Evolutionary conservation across 2,888 invertebrate genomes (phyloP).

Genomic region (Agriopis aurantiaria): DNA sequence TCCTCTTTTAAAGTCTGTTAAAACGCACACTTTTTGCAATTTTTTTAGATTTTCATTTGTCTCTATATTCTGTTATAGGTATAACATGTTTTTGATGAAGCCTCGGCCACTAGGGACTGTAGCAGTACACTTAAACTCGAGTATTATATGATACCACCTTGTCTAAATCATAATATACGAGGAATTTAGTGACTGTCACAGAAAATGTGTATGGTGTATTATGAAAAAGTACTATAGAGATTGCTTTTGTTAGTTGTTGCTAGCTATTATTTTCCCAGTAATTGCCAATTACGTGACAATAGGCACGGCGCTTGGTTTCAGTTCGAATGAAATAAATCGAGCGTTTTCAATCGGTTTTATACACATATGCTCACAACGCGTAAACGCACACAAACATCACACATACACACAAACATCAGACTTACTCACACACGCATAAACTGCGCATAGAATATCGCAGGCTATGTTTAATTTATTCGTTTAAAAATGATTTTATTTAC

Average conservation of each 20-base stretch:
- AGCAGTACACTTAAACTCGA: constrained; percentile 1
- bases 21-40: neutral
- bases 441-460: too few species aligned
- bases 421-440: too few species aligned
- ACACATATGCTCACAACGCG: neutral
- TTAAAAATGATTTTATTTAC: too few species aligned
- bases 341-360: constrained; percentile 9
- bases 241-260: constrained; percentile 10
- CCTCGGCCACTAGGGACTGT: constrained; percentile 12
- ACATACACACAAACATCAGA: too few species aligned
- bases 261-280: constrained; percentile 42
- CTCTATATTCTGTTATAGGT: neutral
- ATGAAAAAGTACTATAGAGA: neutral
- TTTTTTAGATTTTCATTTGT: neutral
- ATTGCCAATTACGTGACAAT: constrained; percentile 47
- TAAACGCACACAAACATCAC: too few species aligned
- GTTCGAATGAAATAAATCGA: constrained; percentile 12
- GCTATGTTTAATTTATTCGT: too few species aligned
- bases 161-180: neutral
- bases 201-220: neutral
- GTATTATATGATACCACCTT: neutral
- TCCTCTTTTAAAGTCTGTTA: too few species aligned
- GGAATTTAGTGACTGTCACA: neutral
- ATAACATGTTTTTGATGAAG: constrained; percentile 11
- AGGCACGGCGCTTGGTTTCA: constrained; percentile 18